These are phyloP conservation scores for Vanacampus margaritifer DNA, from an alignment of 2,113 vertebrate species.

Conservation along the genomic window DNA sequence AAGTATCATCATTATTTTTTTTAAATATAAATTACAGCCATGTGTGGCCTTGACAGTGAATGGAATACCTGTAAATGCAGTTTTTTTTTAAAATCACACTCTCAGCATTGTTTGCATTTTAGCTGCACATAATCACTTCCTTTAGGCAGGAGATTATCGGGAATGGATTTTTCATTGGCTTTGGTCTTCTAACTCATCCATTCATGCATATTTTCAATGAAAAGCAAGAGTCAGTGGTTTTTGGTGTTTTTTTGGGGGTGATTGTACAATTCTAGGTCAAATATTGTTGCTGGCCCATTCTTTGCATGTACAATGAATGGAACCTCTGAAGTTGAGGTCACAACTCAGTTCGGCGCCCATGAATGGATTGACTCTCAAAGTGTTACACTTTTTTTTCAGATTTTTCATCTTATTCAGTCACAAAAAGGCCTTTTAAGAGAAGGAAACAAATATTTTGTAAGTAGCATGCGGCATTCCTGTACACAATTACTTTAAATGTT, in stretches of 20 bases:
- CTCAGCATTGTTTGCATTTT: constrained; percentile 32
- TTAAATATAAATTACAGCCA: constrained; percentile 45
- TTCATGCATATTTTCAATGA: constrained; percentile 23
- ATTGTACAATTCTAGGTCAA: constrained; percentile 14
- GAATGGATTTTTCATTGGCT: constrained; percentile 16
- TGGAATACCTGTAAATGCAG: constrained; percentile 51
- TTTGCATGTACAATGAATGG: not conserved
- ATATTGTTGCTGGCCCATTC: not conserved
- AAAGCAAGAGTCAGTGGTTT: constrained; percentile 11
- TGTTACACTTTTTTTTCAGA: not conserved
- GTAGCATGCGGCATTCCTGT: too few relatives aligned
- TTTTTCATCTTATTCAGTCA: not conserved
- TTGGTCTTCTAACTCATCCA: constrained; percentile 15
- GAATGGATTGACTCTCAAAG: not conserved
- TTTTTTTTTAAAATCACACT: constrained; percentile 34
- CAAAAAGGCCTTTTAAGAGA: too few relatives aligned
- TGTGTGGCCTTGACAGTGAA: constrained; percentile 39
- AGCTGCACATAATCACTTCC: constrained; percentile 36
- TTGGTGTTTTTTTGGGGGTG: not conserved
- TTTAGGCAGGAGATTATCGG: constrained; percentile 30
- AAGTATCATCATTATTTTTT: constrained; percentile 51
- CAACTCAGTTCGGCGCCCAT: not conserved
- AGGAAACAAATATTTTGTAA: too few relatives aligned
- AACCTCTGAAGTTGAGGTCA: not conserved
- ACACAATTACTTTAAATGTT: too few relatives aligned